Base-by-base conservation (phyloP, 2,888 invertebrate genomes). In the Pogonocherus hispidulus region DNA sequence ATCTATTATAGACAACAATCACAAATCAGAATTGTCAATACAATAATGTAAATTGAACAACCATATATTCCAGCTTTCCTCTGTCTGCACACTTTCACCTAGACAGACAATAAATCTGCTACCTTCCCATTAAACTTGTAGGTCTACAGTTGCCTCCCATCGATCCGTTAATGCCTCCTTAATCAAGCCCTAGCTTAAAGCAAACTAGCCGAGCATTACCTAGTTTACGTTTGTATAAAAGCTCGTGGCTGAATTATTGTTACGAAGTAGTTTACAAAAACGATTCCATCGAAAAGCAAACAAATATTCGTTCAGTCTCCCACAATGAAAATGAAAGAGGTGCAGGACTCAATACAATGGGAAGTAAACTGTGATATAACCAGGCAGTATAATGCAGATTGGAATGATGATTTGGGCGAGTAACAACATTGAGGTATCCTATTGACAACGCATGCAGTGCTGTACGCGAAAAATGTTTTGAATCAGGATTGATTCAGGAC, bases 301-400 rank as follows among this genome's bases (percentile, higher is more conserved):
- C 63, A 72, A 67, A 67, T 44, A 49, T 64, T 66, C 51, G 52
- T 60, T 67, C 68, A 67, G 68, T 77, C 77, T 71, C 75, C 77
- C 75, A 76, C 77, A 77, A 73, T 67, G 51, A 56, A 68, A 66
- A 68, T 54, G 14, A 66, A 71, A 65, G 71, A 72, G 66, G 71
- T 72, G 71, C 55, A 66, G 52, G 69, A 65, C 44, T 19, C 23
- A 59, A 19, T 41, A 63, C 57, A 67, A 67, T 59, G 27, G 41
- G 51, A 68, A 73, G 59, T 67, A 66, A 67, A 72, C 74, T 74
- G 75, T 77, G 76, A 77, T 59, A 59, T 47, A 59, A 46, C 59
- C 47, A 59, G 46, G 27, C 59, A 5, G 20, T n/a, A 27, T 18
- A 57, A 27, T 57, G 22, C 22, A 46, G 14, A n/a, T n/a, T 18